A percentile compares a stretch with the other conserved stretches of the same genome.
These are phyloP conservation scores for Anorthoa munda DNA, from an alignment of 2,888 invertebrate genomes.

Conservation along the genomic window DNA sequence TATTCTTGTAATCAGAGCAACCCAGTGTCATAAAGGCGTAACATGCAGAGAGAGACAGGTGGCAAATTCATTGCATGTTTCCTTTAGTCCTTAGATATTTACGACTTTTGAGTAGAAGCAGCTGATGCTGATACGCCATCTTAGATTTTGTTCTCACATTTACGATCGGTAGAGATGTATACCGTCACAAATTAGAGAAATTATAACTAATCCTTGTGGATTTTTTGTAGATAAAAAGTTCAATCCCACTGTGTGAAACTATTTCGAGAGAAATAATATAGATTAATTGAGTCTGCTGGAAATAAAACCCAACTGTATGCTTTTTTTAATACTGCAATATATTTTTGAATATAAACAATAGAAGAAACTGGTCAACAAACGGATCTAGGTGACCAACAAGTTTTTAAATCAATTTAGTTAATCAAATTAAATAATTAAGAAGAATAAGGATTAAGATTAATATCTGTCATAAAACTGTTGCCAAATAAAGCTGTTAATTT, in stretches of 20 bases:
- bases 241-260: background rate
- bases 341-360: constrained; percentile 35
- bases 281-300: background rate
- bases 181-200: background rate
- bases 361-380: constrained; percentile 33
- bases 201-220: background rate
- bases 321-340: constrained; percentile 29
- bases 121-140: constrained; percentile 27
- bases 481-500: constrained; percentile 41
- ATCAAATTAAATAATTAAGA: constrained; percentile 38
- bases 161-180: constrained; percentile 1
- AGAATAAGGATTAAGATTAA: constrained; percentile 40
- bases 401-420: constrained; percentile 36
- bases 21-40: background rate
- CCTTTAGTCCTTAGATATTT: constrained; percentile 12
- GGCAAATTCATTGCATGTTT: constrained; percentile 5
- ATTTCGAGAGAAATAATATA: background rate
- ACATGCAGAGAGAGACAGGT: constrained; percentile 15
- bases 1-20: background rate
- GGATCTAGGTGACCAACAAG: constrained; percentile 12
- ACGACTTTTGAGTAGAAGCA: constrained; percentile 22
- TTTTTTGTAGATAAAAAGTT: background rate
- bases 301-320: constrained; percentile 13
- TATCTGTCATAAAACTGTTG: constrained; percentile 39
- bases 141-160: constrained; percentile 13